Percentiles rank a stretch among this genome's conserved stretches.
phyloP scores from a whole-genome alignment of 1,140 invertebrate genomes.

The Ectropis grisescens region DNA sequence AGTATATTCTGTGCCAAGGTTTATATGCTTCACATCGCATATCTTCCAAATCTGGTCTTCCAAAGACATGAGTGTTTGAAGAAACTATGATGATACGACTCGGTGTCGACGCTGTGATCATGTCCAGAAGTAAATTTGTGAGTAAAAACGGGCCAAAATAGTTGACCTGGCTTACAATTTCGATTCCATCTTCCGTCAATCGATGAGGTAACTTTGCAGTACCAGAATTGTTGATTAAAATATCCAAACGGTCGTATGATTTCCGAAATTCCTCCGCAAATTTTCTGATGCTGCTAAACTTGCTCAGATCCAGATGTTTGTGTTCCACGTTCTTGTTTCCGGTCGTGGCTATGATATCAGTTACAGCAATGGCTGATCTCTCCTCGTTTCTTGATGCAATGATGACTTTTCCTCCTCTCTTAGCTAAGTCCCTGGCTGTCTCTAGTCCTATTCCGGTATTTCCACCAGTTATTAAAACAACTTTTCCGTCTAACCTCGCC shows the following conservation, averaged over 20 bases:
- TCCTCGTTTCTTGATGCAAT: conserved; percentile 76
- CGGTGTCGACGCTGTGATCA: conserved; percentile 49
- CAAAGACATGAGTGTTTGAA: conserved; percentile 70
- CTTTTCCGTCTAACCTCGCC: conserved; percentile 71
- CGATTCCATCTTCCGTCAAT: conserved; percentile 73
- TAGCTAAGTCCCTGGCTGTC: conserved; percentile 76
- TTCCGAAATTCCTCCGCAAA: conserved; percentile 40
- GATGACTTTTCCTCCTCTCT: conserved; percentile 74
- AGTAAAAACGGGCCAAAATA: conserved; percentile 78
- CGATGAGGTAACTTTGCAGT: conserved; percentile 23
- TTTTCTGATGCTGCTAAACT: conserved; percentile 28
- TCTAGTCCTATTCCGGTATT: conserved; percentile 88
- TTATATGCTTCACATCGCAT: conserved; percentile 70
- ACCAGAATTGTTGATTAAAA: conserved; percentile 83
- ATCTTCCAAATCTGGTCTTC: conserved; percentile 72
- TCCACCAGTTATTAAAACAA: conserved; percentile 83
- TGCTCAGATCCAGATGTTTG: conserved; percentile 35
- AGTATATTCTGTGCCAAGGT: conserved; percentile 63
- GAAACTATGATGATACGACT: conserved; percentile 79
- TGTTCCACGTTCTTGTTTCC: conserved; percentile 32
- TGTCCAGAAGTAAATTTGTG: conserved; percentile 74
- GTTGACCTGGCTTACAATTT: conserved; percentile 75
- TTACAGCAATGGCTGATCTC: conserved; percentile 61
- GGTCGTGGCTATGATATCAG: conserved; percentile 28
- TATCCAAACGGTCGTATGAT: conserved; percentile 69